Conservation (phyloP, 2,888 invertebrate genomes). For the Cheilosia urbana region DNA sequence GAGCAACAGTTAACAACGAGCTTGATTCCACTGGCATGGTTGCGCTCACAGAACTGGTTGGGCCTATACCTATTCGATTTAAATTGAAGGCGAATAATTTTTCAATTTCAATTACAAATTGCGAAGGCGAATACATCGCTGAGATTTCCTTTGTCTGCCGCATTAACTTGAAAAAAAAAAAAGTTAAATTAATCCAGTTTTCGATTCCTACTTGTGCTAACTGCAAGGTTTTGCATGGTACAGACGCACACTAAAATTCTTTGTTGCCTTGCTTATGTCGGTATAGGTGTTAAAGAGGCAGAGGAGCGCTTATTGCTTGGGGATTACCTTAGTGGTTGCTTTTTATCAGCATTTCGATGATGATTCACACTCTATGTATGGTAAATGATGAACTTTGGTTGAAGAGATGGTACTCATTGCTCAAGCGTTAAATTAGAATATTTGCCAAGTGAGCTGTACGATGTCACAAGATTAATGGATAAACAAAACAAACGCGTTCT, state of each 20-base stretch:
- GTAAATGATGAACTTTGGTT: conserved; percentile 1
- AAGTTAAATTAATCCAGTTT: conserved; percentile 32
- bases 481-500: conserved; percentile 7
- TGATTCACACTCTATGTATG: conserved; percentile 26
- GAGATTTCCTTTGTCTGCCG: conserved; percentile 31
- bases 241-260: not conserved
- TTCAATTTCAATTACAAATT: conserved; percentile 28
- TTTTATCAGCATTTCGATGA: not conserved
- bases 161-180: conserved; percentile 4
- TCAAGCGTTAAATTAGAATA: conserved; percentile 9
- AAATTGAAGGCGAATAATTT: conserved; percentile 22
- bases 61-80: conserved; percentile 1
- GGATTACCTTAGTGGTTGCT: conserved; percentile 39
- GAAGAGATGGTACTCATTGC: not conserved
- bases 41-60: conserved; percentile 45
- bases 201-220: not conserved
- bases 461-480: not conserved
- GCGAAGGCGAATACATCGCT: conserved; percentile 29
- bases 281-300: conserved; percentile 10
- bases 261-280: not conserved
- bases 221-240: not conserved
- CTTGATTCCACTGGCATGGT: conserved; percentile 30
- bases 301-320: conserved; percentile 9
- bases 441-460: not conserved
- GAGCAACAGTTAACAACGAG: conserved; percentile 38